Percentiles rank a stretch among this genome's conserved stretches.
Conservation (phyloP, 2,797 vertebrate species). For the Sebastes reedi region DNA sequence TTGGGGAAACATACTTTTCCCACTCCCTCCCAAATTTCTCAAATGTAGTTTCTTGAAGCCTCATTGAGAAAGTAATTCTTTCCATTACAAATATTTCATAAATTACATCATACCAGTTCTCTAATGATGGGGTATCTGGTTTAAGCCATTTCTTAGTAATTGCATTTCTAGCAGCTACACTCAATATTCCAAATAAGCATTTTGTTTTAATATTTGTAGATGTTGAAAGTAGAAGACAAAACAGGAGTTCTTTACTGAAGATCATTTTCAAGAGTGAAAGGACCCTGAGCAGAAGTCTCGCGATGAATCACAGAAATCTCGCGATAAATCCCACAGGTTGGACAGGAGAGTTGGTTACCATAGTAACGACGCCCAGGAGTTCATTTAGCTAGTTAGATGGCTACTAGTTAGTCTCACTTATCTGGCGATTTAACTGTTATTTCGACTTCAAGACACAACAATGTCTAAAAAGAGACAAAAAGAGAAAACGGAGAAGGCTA, state of each 20-base stretch:
- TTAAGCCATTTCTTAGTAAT: too few relatives aligned
- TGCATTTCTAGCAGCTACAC: too few relatives aligned
- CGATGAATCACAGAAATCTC: conserved; percentile 28
- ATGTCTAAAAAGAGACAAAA: conserved; percentile 75
- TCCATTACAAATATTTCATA: too few relatives aligned
- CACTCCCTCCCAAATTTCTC: accelerated
- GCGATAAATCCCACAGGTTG: conserved; percentile 17
- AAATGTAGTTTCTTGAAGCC: too few relatives aligned
- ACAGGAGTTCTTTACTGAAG: background rate
- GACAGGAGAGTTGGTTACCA: conserved; percentile 13
- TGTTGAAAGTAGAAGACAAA: too few relatives aligned
- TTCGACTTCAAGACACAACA: background rate
- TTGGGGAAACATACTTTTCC: too few relatives aligned
- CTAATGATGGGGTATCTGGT: too few relatives aligned
- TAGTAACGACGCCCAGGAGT: conserved; percentile 18
- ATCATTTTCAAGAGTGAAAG: background rate
- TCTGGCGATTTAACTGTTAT: background rate
- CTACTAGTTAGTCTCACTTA: accelerated
- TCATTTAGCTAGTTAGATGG: too few relatives aligned
- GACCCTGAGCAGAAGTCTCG: conserved; percentile 4
- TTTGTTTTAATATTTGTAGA: too few relatives aligned
- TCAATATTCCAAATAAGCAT: too few relatives aligned
- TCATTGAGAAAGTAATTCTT: too few relatives aligned
- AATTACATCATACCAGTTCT: too few relatives aligned
- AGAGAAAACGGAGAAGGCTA: conserved; percentile 60